phyloP scores from a whole-genome alignment of 2,113 vertebrate species.

The Chloroceryle aenea region DNA sequence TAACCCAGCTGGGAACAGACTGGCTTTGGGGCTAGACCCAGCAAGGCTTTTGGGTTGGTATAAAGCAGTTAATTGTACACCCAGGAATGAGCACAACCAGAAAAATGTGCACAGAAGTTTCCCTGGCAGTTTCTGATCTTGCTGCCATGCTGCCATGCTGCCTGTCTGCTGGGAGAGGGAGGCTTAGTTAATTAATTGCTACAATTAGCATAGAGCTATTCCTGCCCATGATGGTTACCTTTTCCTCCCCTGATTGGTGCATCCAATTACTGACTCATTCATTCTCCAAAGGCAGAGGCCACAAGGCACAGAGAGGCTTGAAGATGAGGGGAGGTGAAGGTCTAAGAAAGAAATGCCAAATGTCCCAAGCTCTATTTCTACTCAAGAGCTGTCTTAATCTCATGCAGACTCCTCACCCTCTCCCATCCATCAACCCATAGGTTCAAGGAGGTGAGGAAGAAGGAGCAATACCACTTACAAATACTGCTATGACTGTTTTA shows the following conservation, averaged over 20 bases:
- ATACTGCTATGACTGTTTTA: background rate
- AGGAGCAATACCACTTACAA: background rate
- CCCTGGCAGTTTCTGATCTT: background rate
- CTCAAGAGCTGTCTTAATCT: background rate
- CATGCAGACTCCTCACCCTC: background rate
- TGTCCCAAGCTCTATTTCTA: background rate
- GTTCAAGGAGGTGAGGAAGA: background rate
- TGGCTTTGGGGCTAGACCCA: background rate
- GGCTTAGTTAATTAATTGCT: slow-evolving; percentile 50
- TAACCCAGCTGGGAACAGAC: background rate
- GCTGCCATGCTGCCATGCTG: accelerated
- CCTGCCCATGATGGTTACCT: background rate
- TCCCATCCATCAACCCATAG: background rate
- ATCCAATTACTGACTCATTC: background rate
- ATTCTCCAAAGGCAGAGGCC: background rate
- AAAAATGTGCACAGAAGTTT: background rate
- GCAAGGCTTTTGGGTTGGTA: background rate
- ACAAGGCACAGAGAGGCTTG: background rate
- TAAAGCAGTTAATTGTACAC: background rate
- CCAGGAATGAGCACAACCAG: background rate
- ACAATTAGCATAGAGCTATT: slow-evolving; percentile 34
- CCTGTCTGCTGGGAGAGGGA: background rate
- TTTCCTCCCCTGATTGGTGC: background rate
- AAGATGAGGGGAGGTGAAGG: background rate
- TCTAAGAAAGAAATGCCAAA: background rate